Percentiles rank a stretch among this genome's conserved stretches.
Conservation (phyloP, 2,113 vertebrate genomes). For the Castor canadensis region DNA sequence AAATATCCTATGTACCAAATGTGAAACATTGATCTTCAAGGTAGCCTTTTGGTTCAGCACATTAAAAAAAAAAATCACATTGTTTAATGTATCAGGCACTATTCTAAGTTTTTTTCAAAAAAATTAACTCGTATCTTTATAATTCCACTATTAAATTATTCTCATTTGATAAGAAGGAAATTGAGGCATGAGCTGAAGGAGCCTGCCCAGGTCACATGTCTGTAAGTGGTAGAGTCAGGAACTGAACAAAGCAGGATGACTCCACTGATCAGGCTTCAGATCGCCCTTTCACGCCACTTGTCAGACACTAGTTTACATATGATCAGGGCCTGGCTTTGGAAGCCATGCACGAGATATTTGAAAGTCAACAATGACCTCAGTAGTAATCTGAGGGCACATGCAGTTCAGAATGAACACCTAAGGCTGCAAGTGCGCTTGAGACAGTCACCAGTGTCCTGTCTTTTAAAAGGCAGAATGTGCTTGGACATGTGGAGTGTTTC, state of each 20-base stretch:
- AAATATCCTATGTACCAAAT: background rate
- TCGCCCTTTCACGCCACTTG: background rate
- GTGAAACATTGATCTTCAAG: background rate
- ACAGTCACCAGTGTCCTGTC: background rate
- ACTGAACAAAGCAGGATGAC: background rate
- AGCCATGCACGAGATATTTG: background rate
- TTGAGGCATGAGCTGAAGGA: background rate
- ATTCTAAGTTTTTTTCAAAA: constrained; percentile 8
- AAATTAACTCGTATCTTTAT: background rate
- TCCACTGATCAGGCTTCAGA: background rate
- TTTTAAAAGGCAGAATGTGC: constrained; percentile 34
- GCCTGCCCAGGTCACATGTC: background rate
- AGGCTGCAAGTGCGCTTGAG: background rate
- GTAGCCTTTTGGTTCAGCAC: background rate
- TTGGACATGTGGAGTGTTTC: constrained; percentile 8
- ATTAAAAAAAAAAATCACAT: background rate
- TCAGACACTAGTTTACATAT: background rate
- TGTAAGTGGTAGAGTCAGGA: background rate
- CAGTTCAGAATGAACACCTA: constrained; percentile 7
- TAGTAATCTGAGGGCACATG: background rate
- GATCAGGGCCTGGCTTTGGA: background rate
- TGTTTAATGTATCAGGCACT: background rate
- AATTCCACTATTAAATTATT: background rate
- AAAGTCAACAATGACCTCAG: background rate
- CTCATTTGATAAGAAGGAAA: background rate